Conservation (phyloP, 2,797 vertebrate genomes). For the Peromyscus aztecus region DNA sequence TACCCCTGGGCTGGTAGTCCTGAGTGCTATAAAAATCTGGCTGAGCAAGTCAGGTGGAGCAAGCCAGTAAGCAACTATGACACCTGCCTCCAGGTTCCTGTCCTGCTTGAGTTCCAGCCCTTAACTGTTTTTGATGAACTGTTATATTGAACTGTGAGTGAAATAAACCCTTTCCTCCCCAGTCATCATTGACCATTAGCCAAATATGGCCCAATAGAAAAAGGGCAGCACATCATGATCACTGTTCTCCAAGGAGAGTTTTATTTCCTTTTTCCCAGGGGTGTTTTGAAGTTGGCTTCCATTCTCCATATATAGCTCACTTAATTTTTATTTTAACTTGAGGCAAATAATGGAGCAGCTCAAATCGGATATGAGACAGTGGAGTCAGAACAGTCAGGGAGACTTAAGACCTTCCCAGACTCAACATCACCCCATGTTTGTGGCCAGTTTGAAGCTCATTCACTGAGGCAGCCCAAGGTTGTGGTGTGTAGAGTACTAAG, state of each 20-base stretch:
- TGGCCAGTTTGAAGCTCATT: neutral
- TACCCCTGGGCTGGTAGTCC: too few species aligned
- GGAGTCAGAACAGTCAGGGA: neutral
- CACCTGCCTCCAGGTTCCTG: neutral
- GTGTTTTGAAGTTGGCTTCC: neutral
- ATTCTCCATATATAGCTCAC: neutral
- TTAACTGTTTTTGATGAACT: neutral
- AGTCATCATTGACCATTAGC: neutral
- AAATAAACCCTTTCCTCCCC: neutral
- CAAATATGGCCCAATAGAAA: neutral
- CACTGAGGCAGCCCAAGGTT: neutral
- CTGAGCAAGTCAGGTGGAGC: too few species aligned
- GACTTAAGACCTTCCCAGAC: neutral
- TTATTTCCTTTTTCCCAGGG: neutral
- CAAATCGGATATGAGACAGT: neutral
- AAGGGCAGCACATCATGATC: neutral
- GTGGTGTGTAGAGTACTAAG: neutral
- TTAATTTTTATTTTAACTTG: constrained; percentile 6
- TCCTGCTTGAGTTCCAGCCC: neutral
- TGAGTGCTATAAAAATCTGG: neutral
- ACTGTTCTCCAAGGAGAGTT: neutral
- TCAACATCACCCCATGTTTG: accelerated
- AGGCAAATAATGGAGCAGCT: neutral
- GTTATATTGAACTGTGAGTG: neutral
- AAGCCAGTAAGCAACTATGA: too few species aligned